Conservation (phyloP, 2,797 vertebrate genomes). For the Tarsius wallacei region DNA sequence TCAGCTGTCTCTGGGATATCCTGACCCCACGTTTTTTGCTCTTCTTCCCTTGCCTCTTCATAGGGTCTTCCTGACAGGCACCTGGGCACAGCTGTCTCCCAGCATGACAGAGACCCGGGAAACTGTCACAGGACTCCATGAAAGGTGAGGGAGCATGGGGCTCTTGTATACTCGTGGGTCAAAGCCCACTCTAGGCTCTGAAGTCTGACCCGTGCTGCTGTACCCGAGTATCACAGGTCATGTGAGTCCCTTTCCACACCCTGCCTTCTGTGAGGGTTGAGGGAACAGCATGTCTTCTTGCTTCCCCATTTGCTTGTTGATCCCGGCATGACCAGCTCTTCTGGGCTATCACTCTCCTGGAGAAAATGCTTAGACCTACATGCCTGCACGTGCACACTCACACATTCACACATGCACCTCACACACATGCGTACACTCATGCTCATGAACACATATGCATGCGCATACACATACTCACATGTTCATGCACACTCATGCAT, state of each 20-base stretch:
- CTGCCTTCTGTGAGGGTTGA: too few relatives aligned
- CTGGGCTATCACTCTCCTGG: too few relatives aligned
- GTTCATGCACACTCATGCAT: background rate
- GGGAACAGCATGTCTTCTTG: background rate
- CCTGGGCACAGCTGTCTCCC: background rate
- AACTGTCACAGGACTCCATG: too few relatives aligned
- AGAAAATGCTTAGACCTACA: background rate
- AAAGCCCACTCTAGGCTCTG: fast-evolving
- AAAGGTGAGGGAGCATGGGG: fast-evolving
- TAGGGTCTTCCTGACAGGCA: background rate
- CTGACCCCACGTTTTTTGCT: background rate
- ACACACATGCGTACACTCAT: background rate
- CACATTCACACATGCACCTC: too few relatives aligned
- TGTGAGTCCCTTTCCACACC: too few relatives aligned
- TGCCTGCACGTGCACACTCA: too few relatives aligned
- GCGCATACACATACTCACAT: too few relatives aligned
- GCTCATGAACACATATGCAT: background rate
- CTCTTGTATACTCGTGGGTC: fast-evolving
- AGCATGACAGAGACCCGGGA: background rate
- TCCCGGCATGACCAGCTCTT: fast-evolving
- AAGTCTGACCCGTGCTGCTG: fast-evolving
- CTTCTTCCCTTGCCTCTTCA: background rate
- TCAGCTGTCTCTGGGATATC: background rate
- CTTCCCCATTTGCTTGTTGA: background rate
- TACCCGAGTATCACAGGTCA: fast-evolving